Evolutionary conservation across 2,113 vertebrate species (phyloP), one percentile per base, ranked within the genome.

Genomic region (Potamarius usumacintae): DNA sequence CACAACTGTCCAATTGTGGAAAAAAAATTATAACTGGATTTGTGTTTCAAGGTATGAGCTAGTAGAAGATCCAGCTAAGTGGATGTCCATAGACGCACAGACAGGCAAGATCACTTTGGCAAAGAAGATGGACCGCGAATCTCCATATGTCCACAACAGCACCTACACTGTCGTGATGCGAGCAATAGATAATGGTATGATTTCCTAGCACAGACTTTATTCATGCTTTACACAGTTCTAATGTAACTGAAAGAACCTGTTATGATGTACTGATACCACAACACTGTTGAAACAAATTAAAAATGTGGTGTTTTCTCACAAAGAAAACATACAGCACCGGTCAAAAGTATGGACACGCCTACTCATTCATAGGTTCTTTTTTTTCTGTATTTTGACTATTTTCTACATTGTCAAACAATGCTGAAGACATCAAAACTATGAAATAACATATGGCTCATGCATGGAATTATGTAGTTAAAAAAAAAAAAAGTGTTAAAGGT

Each of bases 121-220:
- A 10, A 82, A 94, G 90, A 94, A 86, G 58, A 91, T 96, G 89
- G 96, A 97, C 91, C 90, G 92, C 57, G 96, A 97, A 86, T 96
- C 96, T 0, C 89, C 91, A 0, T 87, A 89, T 48, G 94, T 97
- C 15, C 89, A 93, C 0, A 6, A 93, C 0, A 92, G 80, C 53
- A 53, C 92, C 69, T 97, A 98, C 74, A 90, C 53, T 14, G n/a
- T 96, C 6, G 0, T 94, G 0, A 63, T 95, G 2, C 89, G 65
- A 0, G 96, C 96, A 4, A 34, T 93, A 53, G 96, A 96, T 82
- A 20, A 94, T 4, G 96, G 97, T 97, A 95, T 88, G 90, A 82
- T 12, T 2, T 27, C 20, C 5, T 34, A 58, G 15, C 53, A 5
- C 9, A n/a, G 11, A 34, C 9, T 42, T 58, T 10, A 2, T 18